phyloP scores from a whole-genome alignment of 2,888 invertebrate species.

The Callyntrura guangdongensis region DNA sequence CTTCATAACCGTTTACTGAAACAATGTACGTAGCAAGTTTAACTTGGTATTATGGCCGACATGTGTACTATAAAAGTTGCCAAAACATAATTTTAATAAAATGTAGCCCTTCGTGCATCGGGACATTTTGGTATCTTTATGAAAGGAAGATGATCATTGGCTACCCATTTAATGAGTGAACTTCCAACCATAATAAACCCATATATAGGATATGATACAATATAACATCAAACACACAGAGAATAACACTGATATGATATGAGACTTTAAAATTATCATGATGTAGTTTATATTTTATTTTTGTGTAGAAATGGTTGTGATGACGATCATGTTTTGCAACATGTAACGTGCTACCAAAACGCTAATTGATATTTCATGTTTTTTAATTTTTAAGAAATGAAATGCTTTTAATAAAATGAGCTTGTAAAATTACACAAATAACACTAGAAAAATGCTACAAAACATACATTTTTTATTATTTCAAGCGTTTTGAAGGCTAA shows the following conservation, averaged over 20 bases:
- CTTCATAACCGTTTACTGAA: neutral
- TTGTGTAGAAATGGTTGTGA: conserved; percentile 20
- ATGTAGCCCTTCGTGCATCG: conserved; percentile 28
- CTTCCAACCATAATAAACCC: conserved; percentile 54
- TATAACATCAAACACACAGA: neutral
- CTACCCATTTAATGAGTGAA: conserved; percentile 57
- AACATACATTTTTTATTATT: conserved; percentile 47
- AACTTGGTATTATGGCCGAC: neutral
- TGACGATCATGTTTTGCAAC: conserved; percentile 57
- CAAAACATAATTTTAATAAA: conserved; percentile 35
- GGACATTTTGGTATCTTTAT: conserved; percentile 65
- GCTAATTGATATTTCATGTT: conserved; percentile 75
- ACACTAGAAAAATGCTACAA: conserved; percentile 46
- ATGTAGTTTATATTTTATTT: conserved; percentile 30
- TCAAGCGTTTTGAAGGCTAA: conserved; percentile 45
- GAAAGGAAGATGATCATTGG: conserved; percentile 69
- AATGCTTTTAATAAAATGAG: conserved; percentile 65
- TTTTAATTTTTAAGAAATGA: conserved; percentile 46
- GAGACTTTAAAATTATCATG: conserved; percentile 46
- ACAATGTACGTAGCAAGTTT: neutral
- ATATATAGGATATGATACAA: neutral
- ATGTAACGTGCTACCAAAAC: conserved; percentile 37
- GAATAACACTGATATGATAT: conserved; percentile 1
- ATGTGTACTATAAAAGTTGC: conserved; percentile 34
- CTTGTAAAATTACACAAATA: conserved; percentile 59